Conservation (phyloP, 2,888 invertebrate species). For the Andrena flavipes region DNA sequence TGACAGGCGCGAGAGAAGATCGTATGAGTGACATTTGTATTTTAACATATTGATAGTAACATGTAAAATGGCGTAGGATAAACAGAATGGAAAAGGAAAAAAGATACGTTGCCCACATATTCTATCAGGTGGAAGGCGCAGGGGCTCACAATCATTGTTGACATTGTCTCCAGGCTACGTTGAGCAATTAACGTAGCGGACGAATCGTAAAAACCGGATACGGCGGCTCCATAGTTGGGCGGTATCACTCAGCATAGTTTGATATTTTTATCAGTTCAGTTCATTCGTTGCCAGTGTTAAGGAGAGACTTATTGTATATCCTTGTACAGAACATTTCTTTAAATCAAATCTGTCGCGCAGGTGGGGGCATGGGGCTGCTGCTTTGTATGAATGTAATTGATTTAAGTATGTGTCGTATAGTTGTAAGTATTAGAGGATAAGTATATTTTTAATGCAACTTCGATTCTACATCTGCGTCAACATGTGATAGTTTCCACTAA, state of each 20-base stretch:
- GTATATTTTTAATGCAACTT: slow-evolving; percentile 72
- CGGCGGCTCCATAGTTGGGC: slow-evolving; percentile 66
- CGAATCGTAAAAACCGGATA: slow-evolving; percentile 57
- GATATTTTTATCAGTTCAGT: slow-evolving; percentile 76
- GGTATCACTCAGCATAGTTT: slow-evolving; percentile 61
- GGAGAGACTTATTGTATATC: slow-evolving; percentile 71
- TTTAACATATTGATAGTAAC: slow-evolving; percentile 85
- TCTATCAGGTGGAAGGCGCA: slow-evolving; percentile 73
- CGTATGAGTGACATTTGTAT: slow-evolving; percentile 84
- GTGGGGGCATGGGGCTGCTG: slow-evolving; percentile 77
- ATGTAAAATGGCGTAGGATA: slow-evolving; percentile 84
- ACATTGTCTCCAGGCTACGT: slow-evolving; percentile 73
- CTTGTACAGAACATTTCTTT: slow-evolving; percentile 74
- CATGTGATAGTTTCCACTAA: slow-evolving; percentile 70
- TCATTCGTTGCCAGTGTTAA: slow-evolving; percentile 77
- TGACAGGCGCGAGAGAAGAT: slow-evolving; percentile 78
- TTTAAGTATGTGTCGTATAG: slow-evolving; percentile 71
- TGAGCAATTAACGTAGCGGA: slow-evolving; percentile 64
- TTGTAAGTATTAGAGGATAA: slow-evolving; percentile 74
- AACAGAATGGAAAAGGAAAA: slow-evolving; percentile 60
- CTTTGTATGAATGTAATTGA: slow-evolving; percentile 73
- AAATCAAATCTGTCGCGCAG: slow-evolving; percentile 70
- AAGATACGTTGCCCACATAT: slow-evolving; percentile 68
- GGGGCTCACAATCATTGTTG: slow-evolving; percentile 79
- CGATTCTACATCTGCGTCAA: slow-evolving; percentile 70